phyloP scores from a whole-genome alignment of 2,888 invertebrate genomes.

The Arrhopalites spinosus region DNA sequence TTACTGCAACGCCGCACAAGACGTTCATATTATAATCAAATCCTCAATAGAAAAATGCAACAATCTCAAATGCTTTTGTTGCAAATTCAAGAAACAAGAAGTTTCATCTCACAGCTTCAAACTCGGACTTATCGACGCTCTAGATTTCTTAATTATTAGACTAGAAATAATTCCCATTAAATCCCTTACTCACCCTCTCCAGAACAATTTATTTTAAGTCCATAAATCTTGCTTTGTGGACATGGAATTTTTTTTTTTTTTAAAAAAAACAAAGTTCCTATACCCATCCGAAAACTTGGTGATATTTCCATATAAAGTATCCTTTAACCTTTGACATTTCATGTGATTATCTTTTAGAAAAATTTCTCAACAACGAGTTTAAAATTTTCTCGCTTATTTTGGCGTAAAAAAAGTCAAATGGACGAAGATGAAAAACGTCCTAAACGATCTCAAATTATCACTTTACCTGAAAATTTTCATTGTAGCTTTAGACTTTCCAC shows the following conservation, averaged over 20 bases:
- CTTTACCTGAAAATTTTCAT: background rate
- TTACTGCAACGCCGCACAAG: constrained; percentile 16
- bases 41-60: constrained; percentile 9
- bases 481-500: background rate
- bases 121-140: constrained; percentile 10
- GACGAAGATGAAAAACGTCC: background rate
- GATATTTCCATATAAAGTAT: too few species aligned
- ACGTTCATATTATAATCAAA: constrained; percentile 14
- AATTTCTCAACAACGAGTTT: background rate
- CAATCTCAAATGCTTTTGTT: constrained; percentile 1
- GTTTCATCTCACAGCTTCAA: constrained; percentile 11
- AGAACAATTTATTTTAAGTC: too few species aligned
- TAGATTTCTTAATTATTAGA: constrained; percentile 10
- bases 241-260: too few species aligned
- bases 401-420: background rate
- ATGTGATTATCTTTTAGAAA: too few species aligned
- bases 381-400: background rate
- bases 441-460: background rate
- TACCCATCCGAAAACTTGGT: too few species aligned
- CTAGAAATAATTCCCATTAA: too few species aligned
- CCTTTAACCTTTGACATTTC: too few species aligned
- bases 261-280: too few species aligned
- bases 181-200: too few species aligned
- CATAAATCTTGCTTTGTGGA: too few species aligned
- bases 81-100: constrained; percentile 27